Evolutionary conservation across 2,888 invertebrate species (phyloP), one percentile per base, ranked within the genome.

Genomic region (Nycteola revayana): DNA sequence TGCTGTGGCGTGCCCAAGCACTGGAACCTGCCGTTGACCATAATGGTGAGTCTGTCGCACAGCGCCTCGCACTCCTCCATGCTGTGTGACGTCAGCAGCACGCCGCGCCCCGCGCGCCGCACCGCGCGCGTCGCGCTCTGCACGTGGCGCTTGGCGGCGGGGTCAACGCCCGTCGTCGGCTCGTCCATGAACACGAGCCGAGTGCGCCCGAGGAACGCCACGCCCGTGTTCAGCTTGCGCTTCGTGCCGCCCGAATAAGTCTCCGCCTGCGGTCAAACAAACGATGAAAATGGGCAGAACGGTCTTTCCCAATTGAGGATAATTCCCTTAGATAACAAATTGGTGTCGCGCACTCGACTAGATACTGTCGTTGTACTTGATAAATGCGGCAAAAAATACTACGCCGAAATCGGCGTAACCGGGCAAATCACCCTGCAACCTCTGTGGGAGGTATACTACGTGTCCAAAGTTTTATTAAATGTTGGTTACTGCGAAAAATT

Each of bases 61-160:
- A 96, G 84, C 17, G 94, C 94, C 81, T 96, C 95, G 76, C 95
- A 95, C 76, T 96, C 95, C 74, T 94, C 94, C 94, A 96, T 95
- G 72, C 94, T 95, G 81, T 95, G 95, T 25, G 96, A 95, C 9
- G 96, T 96, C 38, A 96, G 88, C 39, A 96, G 90, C 32, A 96
- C 91, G 37, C 94, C 93, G 27, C 81, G 74, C 0, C 96, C 95
- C 1, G 91, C 85, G 36, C 93, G 92, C 27, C 94, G 88, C 23
- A 94, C 91, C 25, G 65, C 68, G 37, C 91, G 90, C 31, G 96
- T 90, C 7, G 93, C 93, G 56, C 94, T 67, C 78, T 78, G 78
- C 17, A 78, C 75, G 77, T 78, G 18, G 34, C 96, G 89, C 59
- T 95, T 92, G 1, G 96, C 94, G 1, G 93, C 93, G 1, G 95